Evolutionary conservation across 2,888 invertebrate species (phyloP), one percentile per base, ranked within the genome.

Genomic region (Chrysotoxum bicinctum): DNA sequence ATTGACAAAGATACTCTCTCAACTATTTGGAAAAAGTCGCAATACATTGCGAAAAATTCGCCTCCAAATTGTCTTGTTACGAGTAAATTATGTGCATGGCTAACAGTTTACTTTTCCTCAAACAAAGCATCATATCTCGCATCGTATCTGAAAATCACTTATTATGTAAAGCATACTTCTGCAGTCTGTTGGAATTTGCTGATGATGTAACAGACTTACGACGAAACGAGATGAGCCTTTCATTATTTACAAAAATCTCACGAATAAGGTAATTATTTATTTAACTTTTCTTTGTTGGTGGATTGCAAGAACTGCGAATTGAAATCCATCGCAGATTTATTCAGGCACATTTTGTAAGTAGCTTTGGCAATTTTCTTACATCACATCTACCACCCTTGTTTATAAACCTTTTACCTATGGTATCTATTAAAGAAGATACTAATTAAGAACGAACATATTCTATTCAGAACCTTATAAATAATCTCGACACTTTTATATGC

Each of bases 401-500:
- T 52, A 52, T 52, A n/a, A 16, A 52, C 26, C 30, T 52, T 23
- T 52, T 26, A 52, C 23, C 8, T 16, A 43, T 40, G 7, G 40
- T 5, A 40, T 1, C 8, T n/a, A 1, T 7, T n/a, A 6, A 2
- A n/a, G 5, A 1, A 5, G 35, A 9, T 45, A 4, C 5, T 9
- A 54, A 30, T 30, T 16, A 30, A n/a, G 14, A 37, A 35, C 10
- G 14, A 21, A 37, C 35, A 58, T 19, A 37, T 23, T 48, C 21
- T 23, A 23, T 23, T 0, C 16, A 32, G 32, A 37, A 37, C 58
- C 21, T 58, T 37, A 58, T 58, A 58, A 58, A 58, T 58, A 37
- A 37, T 58, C 37, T 58, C 21, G 23, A 58, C 58, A 58, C 58
- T 58, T 58, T 58, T 23, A 58, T 37, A 37, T 37, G 37, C 58